These are phyloP conservation scores for Dryocosmus kuriphilus DNA, from an alignment of 2,888 invertebrate genomes.

Conservation along the genomic window DNA sequence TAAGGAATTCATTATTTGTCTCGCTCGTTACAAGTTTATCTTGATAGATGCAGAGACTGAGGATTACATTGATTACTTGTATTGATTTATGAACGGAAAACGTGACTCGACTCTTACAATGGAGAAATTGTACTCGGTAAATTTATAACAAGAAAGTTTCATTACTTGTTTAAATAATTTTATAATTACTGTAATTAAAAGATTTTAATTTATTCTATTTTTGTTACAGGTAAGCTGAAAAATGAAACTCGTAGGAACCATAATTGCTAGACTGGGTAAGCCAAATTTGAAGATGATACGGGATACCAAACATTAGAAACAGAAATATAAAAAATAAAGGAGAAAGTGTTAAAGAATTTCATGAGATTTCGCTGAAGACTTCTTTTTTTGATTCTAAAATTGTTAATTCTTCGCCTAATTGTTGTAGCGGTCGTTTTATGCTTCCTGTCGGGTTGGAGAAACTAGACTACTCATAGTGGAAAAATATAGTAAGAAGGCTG, in stretches of 20 bases:
- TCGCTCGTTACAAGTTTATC: constrained; percentile 20
- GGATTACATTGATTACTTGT: constrained; percentile 22
- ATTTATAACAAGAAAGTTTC: neutral
- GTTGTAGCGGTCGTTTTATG: constrained; percentile 24
- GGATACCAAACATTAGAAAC: too few relatives aligned
- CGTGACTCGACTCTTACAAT: constrained; percentile 31
- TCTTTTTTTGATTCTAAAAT: neutral
- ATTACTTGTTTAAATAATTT: neutral
- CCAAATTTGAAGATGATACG: neutral
- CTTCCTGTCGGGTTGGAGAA: constrained; percentile 18
- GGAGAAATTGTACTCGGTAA: neutral
- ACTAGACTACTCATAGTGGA: neutral
- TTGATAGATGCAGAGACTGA: constrained; percentile 12
- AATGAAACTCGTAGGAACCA: neutral
- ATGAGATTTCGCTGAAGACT: neutral
- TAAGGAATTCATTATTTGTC: constrained; percentile 30
- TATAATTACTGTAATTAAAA: neutral
- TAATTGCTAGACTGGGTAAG: neutral
- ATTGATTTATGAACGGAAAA: constrained; percentile 24
- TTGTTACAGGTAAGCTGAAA: constrained; percentile 25
- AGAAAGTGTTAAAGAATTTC: constrained; percentile 5
- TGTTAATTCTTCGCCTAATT: constrained; percentile 15
- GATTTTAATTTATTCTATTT: neutral
- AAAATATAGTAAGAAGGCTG: neutral
- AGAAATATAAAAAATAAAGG: neutral